These are phyloP conservation scores for Ameiurus melas DNA, from an alignment of 2,113 vertebrate genomes.

Conservation along the genomic window DNA sequence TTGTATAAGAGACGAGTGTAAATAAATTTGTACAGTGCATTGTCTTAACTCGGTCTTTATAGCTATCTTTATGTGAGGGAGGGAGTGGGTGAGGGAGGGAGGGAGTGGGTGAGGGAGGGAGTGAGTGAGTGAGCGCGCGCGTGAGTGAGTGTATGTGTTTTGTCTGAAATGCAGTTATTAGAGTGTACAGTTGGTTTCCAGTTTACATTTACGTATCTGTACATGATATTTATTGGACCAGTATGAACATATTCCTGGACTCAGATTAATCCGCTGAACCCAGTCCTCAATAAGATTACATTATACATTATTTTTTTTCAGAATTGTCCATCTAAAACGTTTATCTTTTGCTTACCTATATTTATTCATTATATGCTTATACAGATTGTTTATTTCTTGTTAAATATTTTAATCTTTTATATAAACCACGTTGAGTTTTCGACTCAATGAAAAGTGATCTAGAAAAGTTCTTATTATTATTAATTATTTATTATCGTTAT, in stretches of 20 bases:
- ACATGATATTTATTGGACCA: no score
- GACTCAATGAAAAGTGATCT: neutral
- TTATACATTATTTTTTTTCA: neutral
- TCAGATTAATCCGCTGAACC: no score
- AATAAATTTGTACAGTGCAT: constrained; percentile 50
- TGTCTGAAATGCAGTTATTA: neutral
- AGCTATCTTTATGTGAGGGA: neutral
- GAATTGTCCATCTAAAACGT: no score
- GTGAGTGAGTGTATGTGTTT: neutral
- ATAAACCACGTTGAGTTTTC: neutral
- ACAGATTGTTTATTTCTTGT: neutral
- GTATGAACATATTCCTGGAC: no score
- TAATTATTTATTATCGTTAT: neutral
- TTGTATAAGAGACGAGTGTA: constrained; percentile 35
- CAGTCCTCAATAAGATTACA: no score
- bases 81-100: no score
- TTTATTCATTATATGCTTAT: neutral
- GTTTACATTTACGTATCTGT: no score
- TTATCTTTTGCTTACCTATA: neutral
- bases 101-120: no score
- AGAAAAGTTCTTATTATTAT: neutral
- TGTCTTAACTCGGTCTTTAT: constrained; percentile 42
- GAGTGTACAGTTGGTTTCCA: neutral
- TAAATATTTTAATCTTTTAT: neutral
- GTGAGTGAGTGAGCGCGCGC: no score